Percentiles rank a stretch among this genome's conserved stretches.
phyloP scores from a whole-genome alignment of 2,113 vertebrate genomes.

The Chinchilla lanigera region DNA sequence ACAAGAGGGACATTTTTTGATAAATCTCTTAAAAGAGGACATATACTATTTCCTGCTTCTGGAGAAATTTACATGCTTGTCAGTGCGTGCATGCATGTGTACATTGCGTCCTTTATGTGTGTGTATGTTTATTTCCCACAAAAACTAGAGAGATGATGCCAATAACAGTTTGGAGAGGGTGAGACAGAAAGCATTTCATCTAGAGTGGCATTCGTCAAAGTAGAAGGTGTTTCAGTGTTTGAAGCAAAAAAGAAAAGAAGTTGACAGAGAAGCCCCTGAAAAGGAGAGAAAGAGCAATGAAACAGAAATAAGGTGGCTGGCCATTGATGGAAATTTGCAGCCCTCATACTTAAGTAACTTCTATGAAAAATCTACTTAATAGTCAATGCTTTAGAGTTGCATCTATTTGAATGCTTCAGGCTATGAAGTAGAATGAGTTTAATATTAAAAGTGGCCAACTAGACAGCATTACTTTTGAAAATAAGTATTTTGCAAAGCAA shows the following conservation, averaged over 20 bases:
- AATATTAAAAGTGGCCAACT: not conserved
- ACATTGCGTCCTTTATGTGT: too few species aligned
- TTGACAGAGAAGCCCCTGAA: not conserved
- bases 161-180: not conserved
- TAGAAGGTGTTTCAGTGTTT: not conserved
- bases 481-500: not conserved
- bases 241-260: not conserved
- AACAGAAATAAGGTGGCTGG: not conserved
- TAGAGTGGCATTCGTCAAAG: not conserved
- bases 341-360: not conserved
- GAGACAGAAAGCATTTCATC: not conserved
- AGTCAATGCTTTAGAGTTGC: not conserved
- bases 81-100: not conserved
- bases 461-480: not conserved
- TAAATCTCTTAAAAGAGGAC: not conserved
- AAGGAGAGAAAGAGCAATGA: not conserved
- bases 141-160: not conserved
- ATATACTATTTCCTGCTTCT: not conserved
- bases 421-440: not conserved
- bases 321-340: not conserved
- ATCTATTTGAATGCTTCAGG: not conserved
- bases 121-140: not conserved
- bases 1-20: not conserved
- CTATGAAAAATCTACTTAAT: not conserved
- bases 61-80: not conserved